Evolutionary conservation across 2,888 invertebrate species (phyloP), one percentile per base, ranked within the genome.

Genomic region (Drosophila yooni): DNA sequence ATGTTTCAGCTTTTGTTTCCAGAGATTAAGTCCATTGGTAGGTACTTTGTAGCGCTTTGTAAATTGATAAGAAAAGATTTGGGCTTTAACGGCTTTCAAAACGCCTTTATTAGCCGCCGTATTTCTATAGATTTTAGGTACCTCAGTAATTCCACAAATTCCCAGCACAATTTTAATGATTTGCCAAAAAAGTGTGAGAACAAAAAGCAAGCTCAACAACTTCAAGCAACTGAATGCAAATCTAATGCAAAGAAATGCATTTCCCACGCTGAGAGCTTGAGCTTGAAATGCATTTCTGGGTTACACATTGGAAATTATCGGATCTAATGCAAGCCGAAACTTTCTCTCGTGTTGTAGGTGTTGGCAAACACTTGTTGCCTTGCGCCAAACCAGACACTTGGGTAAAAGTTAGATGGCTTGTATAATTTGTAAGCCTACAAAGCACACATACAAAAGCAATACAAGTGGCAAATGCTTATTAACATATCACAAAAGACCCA

Each of bases 381-480:
- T 78, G 74, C 79, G 66, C 81, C 70, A 73, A 71, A 46, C 71
- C 76, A 66, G 69, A 76, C 71, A 79, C 50, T 59, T 64, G 57
- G 67, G 62, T 68, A 68, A 65, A 60, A 71, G 68, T 59, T 74
- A 74, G 63, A 34, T 73, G 74, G 57, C 31, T 64, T 66, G 73
- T 76, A 87, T 81, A 82, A 89, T 89, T 84, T 86, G 78, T 76
- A 73, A 74, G 80, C 74, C 68, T 67, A 68, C 58, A 69, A 62
- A 53, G 21, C 15, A 34, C 21, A 31, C 57, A 40, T 4, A 56
- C 38, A 36, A 29, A 36, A 56, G 56, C 56, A 56, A 65, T 80
- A 72, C 85, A 86, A 88, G 85, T 89, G 88, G 87, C 87, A 87
- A 81, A 79, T 83, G 83, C 87, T 83, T 88, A 87, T 87, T 87